phyloP scores from a whole-genome alignment of 2,888 invertebrate species.

The Cosmia pyralina region DNA sequence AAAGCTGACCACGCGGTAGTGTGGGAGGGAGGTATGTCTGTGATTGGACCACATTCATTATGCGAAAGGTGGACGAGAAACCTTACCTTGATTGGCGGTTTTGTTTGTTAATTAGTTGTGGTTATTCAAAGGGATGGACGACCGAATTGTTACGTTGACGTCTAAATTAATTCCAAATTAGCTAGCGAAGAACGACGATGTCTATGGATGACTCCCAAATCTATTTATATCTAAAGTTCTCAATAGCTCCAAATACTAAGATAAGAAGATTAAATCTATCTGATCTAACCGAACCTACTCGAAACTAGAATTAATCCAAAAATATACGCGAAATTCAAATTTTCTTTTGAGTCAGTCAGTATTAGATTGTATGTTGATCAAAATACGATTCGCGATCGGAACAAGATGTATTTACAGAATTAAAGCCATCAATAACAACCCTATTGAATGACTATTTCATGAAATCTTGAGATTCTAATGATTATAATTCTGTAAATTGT shows the following conservation, averaged over 20 bases:
- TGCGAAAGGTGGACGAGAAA: slow-evolving; percentile 11
- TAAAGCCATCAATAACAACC: too few species aligned
- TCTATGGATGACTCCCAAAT: background rate
- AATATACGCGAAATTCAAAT: background rate
- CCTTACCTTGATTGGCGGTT: slow-evolving; percentile 36
- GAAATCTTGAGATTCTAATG: too few species aligned
- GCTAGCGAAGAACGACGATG: background rate
- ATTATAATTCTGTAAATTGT: too few species aligned
- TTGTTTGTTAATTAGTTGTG: slow-evolving; percentile 10
- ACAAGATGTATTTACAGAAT: too few species aligned
- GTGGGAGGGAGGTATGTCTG: slow-evolving; percentile 18
- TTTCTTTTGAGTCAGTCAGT: too few species aligned
- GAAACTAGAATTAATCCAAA: background rate
- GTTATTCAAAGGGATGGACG: background rate
- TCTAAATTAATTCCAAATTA: background rate
- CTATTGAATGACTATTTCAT: too few species aligned
- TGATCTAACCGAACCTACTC: background rate
- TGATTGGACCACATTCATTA: slow-evolving; percentile 35
- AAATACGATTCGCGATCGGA: too few species aligned
- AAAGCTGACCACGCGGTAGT: slow-evolving; percentile 16
- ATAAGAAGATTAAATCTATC: background rate
- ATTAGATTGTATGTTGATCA: too few species aligned
- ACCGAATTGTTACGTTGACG: background rate
- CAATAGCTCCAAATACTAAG: background rate
- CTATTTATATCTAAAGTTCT: background rate